These are phyloP conservation scores for Sweltsa coloradensis DNA, from an alignment of 1,140 invertebrate genomes.

Conservation along the genomic window DNA sequence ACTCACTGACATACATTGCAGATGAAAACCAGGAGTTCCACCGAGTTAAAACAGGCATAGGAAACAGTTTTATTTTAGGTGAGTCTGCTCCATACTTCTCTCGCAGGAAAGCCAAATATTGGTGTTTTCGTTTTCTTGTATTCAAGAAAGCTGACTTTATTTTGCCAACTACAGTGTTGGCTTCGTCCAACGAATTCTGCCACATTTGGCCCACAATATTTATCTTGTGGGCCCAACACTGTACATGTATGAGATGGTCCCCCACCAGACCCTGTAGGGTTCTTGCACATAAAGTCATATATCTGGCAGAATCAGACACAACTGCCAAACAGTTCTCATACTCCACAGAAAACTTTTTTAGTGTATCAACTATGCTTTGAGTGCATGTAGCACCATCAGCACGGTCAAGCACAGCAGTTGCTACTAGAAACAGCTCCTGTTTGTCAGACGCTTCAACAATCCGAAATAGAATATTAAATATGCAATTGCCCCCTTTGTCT, in stretches of 20 bases:
- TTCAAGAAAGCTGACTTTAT: not conserved
- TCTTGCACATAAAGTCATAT: not conserved
- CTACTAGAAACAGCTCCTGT: not conserved
- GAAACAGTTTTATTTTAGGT: not conserved
- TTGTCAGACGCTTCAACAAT: not conserved
- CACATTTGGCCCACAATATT: constrained; percentile 1
- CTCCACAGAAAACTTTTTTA: not conserved
- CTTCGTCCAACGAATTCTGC: not conserved
- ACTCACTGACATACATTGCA: not conserved
- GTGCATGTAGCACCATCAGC: not conserved
- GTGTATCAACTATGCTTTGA: not conserved
- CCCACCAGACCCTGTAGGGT: not conserved
- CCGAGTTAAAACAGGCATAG: not conserved
- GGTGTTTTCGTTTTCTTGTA: not conserved
- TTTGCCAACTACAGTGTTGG: not conserved
- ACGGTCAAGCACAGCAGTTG: not conserved
- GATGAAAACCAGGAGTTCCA: constrained; percentile 1
- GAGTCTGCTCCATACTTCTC: not conserved
- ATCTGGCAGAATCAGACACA: constrained; percentile 1
- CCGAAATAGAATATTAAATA: not conserved
- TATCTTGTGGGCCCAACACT: constrained; percentile 1
- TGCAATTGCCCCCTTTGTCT: not conserved
- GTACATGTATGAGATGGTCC: not conserved
- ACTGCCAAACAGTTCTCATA: not conserved
- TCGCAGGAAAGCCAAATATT: not conserved